phyloP scores from a whole-genome alignment of 2,113 vertebrate genomes.

The Coryphaenoides rupestris region DNA sequence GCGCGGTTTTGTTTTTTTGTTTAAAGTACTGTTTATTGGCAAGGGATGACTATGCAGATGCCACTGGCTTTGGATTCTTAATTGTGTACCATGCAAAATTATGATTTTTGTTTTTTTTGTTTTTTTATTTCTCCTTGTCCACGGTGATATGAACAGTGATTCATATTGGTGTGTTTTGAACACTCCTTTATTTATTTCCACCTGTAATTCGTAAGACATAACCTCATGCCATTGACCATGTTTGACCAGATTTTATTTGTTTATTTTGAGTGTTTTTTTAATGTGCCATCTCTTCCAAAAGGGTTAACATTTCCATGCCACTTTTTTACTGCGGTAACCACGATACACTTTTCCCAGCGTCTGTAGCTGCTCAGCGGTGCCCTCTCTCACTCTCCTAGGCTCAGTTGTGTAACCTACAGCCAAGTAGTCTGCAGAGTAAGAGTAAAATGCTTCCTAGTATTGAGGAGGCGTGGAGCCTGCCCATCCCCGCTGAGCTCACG shows the following conservation, averaged over 20 bases:
- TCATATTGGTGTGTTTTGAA: slow-evolving; percentile 51
- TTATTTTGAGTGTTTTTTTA: slow-evolving; percentile 26
- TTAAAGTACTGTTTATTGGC: slow-evolving; percentile 20
- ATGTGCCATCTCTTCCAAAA: slow-evolving; percentile 5
- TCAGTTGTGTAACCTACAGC: slow-evolving; percentile 99
- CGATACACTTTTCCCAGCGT: background rate
- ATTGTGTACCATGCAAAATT: background rate
- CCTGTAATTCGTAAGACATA: slow-evolving; percentile 48
- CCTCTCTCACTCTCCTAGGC: slow-evolving; percentile 97
- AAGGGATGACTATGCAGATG: slow-evolving; percentile 31
- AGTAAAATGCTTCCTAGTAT: slow-evolving; percentile 99
- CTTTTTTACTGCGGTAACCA: background rate
- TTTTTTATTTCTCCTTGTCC: slow-evolving; percentile 42
- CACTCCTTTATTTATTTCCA: slow-evolving; percentile 33
- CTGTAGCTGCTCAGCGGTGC: slow-evolving; percentile 76
- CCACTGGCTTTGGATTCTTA: slow-evolving; percentile 30
- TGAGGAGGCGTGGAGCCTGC: slow-evolving; percentile 99
- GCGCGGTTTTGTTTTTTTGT: slow-evolving; percentile 9
- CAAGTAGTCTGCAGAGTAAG: slow-evolving; percentile 99
- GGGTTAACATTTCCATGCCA: slow-evolving; percentile 6
- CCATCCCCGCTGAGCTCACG: slow-evolving; percentile 99
- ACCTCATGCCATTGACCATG: slow-evolving; percentile 62
- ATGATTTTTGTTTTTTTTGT: slow-evolving; percentile 40
- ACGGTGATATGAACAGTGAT: slow-evolving; percentile 56
- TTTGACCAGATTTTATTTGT: slow-evolving; percentile 13